Base-by-base conservation (phyloP, 2,113 vertebrate genomes). In the Lota lota region DNA sequence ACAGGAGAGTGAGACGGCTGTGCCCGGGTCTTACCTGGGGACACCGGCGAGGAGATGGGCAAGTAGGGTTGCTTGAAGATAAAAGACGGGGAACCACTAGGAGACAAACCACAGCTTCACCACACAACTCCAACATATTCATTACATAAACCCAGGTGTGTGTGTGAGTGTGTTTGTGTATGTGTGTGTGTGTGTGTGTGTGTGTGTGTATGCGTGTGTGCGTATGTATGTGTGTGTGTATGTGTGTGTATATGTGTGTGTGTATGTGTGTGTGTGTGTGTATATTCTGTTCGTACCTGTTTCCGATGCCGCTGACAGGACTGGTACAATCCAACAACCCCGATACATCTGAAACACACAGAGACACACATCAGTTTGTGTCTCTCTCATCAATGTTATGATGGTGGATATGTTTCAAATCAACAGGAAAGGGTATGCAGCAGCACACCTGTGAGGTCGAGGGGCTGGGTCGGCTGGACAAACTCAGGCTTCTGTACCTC, bases 401-500 rank as follows among this genome's bases (percentile, higher is more conserved):
- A 1, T 8, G 4, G 40, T 47, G 40, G 28, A 33, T 7, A 7
- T 33, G 28, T 33, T 33, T 3, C 28, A 3, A 33, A 7, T 10
- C 40, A 47, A 11, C 7, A 11, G 7, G 40, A 14, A 2, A 14
- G 40, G 8, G 28, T 33, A 10, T 10, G 40, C 40, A 47, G 40
- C 40, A 2, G 15, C 83, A 61, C 16, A 92, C 95, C 94, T 40
- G 92, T 90, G 24, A 95, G 91, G 33, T 95, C 90, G 0, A 94
- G 73, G 17, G 91, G 83, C 67, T 93, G 91, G 53, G 88, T 76
- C 2, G 93, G 93, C 64, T 88, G 82, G 6, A 97, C 93, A 0
- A 96, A 95, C 18, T 94, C 94, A 0, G 95, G 94, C 66, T 93
- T 95, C 75, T 91, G 83, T 11, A 97, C 89, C 72, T 96, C 95